Percentiles rank a stretch among this genome's conserved stretches.
These are phyloP conservation scores for Zapornia atra DNA, from an alignment of 2,113 vertebrate species.

Conservation along the genomic window DNA sequence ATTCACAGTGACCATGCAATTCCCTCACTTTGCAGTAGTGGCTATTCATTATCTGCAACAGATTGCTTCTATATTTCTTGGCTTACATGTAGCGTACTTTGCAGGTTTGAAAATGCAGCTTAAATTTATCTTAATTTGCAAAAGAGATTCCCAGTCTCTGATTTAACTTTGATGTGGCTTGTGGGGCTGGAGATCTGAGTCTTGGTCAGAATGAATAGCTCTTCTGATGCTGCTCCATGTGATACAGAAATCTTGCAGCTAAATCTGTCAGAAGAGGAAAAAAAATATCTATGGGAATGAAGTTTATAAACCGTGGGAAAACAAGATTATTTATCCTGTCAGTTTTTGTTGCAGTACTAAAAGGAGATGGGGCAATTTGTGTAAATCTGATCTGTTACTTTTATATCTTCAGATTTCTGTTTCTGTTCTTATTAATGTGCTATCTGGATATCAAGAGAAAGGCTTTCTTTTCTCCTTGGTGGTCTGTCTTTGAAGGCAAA, in stretches of 20 bases:
- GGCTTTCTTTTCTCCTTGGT: not conserved
- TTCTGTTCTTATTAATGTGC: not conserved
- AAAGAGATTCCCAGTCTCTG: not conserved
- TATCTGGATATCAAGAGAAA: not conserved
- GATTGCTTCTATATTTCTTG: not conserved
- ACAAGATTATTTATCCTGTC: not conserved
- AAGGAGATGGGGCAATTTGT: not conserved
- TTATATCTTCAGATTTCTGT: not conserved
- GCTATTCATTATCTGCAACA: not conserved
- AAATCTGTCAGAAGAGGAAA: not conserved
- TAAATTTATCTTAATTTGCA: not conserved
- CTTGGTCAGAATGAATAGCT: not conserved
- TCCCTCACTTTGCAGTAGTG: not conserved
- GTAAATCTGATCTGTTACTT: not conserved
- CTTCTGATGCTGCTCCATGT: not conserved
- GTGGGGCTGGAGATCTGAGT: not conserved
- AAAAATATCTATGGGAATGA: not conserved
- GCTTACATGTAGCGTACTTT: not conserved
- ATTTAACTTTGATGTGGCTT: not conserved
- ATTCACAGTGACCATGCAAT: not conserved
- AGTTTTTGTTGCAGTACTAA: not conserved
- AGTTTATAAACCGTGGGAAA: not conserved
- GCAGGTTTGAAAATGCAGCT: not conserved
- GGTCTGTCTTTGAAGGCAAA: not conserved
- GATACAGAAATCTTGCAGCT: not conserved